These are phyloP conservation scores for Drosophila anomelani DNA, from an alignment of 2,888 invertebrate species.

Conservation along the genomic window DNA sequence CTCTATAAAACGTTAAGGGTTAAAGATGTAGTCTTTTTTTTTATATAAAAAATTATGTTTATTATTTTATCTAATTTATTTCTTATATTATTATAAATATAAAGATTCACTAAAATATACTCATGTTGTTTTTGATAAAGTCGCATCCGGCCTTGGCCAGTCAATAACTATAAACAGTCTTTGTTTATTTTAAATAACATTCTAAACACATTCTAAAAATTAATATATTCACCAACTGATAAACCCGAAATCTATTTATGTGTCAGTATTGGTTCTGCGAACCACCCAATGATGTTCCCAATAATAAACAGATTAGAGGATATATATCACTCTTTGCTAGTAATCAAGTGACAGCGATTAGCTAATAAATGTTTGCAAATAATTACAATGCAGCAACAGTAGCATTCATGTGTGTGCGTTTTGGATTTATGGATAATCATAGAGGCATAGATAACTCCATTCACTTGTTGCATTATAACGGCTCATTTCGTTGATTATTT, in stretches of 20 bases:
- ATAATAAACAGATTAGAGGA: constrained; percentile 9
- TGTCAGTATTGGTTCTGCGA: background rate
- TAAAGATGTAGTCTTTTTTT: background rate
- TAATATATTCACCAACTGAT: background rate
- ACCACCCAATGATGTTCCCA: constrained; percentile 7
- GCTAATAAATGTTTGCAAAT: constrained; percentile 32
- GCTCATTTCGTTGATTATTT: constrained; percentile 33
- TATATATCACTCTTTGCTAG: background rate
- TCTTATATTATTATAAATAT: too few relatives aligned
- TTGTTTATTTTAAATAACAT: background rate
- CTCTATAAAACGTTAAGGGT: background rate
- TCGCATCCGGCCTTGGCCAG: background rate
- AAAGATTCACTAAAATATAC: background rate
- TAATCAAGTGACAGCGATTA: constrained; percentile 23
- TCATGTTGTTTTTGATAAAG: background rate
- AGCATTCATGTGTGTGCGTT: background rate
- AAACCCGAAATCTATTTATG: background rate
- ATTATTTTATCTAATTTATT: background rate
- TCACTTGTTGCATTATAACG: constrained; percentile 41
- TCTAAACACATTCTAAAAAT: background rate
- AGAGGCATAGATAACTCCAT: constrained; percentile 22
- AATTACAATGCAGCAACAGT: background rate
- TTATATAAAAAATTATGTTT: background rate
- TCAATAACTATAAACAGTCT: background rate
- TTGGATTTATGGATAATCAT: constrained; percentile 11